Base-by-base conservation (phyloP, 2,113 vertebrate species). In the Polypterus bichir region DNA sequence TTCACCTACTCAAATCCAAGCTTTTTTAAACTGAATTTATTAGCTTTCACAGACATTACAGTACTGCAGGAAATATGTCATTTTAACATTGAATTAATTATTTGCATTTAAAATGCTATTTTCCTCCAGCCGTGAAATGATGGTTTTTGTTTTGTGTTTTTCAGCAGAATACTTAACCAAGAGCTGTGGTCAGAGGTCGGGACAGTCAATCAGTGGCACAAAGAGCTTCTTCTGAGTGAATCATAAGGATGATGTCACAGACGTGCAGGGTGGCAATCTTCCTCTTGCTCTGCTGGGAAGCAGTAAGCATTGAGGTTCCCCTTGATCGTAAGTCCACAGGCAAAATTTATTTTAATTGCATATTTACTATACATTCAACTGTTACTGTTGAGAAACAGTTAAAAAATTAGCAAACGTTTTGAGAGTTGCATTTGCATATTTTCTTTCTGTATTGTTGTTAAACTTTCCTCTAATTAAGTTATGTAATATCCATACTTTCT, bases 241-340 rank as follows among this genome's bases (percentile, higher is more conserved):
- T 44, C n/a, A 45, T 27, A 2, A 45, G 56, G 5, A 86, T 72
- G 66, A 97, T 96, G 94, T 82, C 78, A 76, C 69, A 66, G 62
- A 79, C 69, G 73, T 68, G 78, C 67, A 55, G 49, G 55, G 44
- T 82, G 48, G 85, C 77, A 6, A 59, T 90, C 2, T 67, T 83
- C 51, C 77, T 91, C 70, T 82, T 76, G 65, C 74, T 90, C 57
- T 87, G 84, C 68, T 74, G 68, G 62, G 69, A 86, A 5, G 66
- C 67, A n/a, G 68, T 74, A 44, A 27, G 86, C 72, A 97, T 97
- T 0, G 88, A 96, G 65, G 91, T 97, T 56, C 94, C 94, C 46
- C 80, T 84, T 76, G 90, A 97, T 48, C 74, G 94, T 96, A 78
- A 96, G 93, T 93, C 47, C 44, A 5, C 1, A 6, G 3, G 4